Evolutionary conservation across 2,113 vertebrate genomes (phyloP), one percentile per base, ranked within the genome.

Genomic region (Xenopus tropicalis): DNA sequence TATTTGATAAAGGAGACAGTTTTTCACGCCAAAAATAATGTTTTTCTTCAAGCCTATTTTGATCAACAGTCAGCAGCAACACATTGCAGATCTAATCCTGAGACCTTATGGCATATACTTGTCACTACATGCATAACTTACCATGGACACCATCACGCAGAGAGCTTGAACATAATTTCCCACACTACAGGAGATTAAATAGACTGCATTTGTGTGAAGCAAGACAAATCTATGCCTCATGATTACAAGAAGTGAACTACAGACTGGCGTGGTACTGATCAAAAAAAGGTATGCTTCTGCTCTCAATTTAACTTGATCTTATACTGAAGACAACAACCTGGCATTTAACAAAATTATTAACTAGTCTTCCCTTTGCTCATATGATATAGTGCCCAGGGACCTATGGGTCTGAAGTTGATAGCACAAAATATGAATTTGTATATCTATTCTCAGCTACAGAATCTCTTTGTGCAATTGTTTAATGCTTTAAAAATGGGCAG

Each of bases 21-120:
- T 95, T 96, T 97, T 97, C 95, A 93, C 94, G 95, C 94, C 92
- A 94, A 92, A 91, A 96, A 96, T 96, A 94, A 94, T 93, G 93
- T 91, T 93, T 92, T 91, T 88, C 90, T 89, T 87, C 79, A 80
- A 90, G 81, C 77, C 84, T 86, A 81, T 91, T 91, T 93, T 95
- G 93, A 98, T 94, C 90, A 94, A 93, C 89, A 90, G 93, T 89
- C 88, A 79, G 88, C 90, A 93, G 91, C 94, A 93, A 96, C 95
- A 97, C 93, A 90, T 97, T 91, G 89, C 90, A 90, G 91, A 96
- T 88, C 94, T 91, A 94, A 95, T 96, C 93, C 93, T 85, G 84
- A 90, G 90, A 92, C 88, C 90, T 90, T 90, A 84, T 83, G 91
- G 91, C 90, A 89, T 86, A 78, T 91, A 86, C 95, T 91, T 98